Percentiles rank a stretch among this genome's conserved stretches.
Evolutionary conservation across 2,888 invertebrate species (phyloP).

Genomic region (Smittia aterrima): DNA sequence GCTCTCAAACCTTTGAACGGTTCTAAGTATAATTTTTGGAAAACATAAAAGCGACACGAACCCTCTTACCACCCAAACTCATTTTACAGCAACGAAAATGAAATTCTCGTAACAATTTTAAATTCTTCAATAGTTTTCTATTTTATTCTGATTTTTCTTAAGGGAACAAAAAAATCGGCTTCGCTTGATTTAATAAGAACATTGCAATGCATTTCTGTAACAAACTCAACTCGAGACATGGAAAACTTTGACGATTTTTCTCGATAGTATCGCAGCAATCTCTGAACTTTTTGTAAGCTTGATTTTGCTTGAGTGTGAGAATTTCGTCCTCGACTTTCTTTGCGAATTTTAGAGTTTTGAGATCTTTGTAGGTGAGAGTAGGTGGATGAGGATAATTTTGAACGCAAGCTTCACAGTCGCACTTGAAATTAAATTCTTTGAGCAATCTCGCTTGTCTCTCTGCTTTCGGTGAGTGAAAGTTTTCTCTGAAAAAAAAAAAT

Average conservation of each 20-base stretch:
- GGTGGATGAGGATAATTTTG: conserved; percentile 60
- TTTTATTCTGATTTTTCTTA: no score
- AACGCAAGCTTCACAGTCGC: conserved; percentile 72
- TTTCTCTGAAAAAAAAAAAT: neutral
- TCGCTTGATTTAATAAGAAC: neutral
- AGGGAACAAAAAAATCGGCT: neutral
- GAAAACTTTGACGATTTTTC: neutral
- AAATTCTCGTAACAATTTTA: no score
- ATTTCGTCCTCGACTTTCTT: neutral
- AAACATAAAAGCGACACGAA: no score
- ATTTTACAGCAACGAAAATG: no score
- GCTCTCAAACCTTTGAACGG: no score
- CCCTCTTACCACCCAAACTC: no score
- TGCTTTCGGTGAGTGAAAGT: neutral
- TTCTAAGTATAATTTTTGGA: no score
- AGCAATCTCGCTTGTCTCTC: conserved; percentile 57
- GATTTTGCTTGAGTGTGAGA: neutral
- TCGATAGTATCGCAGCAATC: conserved; percentile 2
- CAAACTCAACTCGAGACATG: neutral
- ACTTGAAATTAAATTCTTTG: conserved; percentile 77
- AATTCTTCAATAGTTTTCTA: no score
- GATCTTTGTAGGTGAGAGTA: neutral
- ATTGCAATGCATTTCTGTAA: neutral
- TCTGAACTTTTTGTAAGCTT: neutral
- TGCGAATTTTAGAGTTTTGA: neutral